These are phyloP conservation scores for Hemicordylus capensis DNA, from an alignment of 2,113 vertebrate genomes.

Conservation along the genomic window DNA sequence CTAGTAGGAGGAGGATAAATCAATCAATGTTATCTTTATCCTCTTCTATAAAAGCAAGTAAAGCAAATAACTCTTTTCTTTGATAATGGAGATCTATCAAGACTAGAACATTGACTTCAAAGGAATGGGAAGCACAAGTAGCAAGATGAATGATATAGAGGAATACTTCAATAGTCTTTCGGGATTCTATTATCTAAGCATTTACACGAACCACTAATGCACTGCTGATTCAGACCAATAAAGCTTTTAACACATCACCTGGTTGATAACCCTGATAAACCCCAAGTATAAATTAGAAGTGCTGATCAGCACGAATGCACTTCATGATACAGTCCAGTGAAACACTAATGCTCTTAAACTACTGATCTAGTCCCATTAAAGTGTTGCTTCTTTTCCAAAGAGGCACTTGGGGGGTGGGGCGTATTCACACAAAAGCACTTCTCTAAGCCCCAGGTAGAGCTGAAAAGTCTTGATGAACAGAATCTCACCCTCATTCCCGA, in stretches of 20 bases:
- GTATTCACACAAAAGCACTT: slow-evolving; percentile 30
- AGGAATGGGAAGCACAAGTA: slow-evolving; percentile 40
- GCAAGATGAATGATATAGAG: slow-evolving; percentile 17
- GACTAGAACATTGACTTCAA: slow-evolving; percentile 36
- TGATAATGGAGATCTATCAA: slow-evolving; percentile 40
- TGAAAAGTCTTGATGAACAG: slow-evolving; percentile 3
- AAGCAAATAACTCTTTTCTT: slow-evolving; percentile 29
- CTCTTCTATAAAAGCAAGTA: slow-evolving; percentile 11
- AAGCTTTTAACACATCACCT: slow-evolving; percentile 49
- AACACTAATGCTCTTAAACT: slow-evolving; percentile 52
- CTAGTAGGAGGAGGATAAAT: background rate
- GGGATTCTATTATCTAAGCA: slow-evolving; percentile 11
- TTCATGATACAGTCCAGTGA: slow-evolving; percentile 15
- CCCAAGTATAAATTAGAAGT: slow-evolving; percentile 47
- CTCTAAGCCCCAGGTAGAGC: slow-evolving; percentile 30
- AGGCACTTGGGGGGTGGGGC: background rate
- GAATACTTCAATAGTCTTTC: background rate
- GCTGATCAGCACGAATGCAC: slow-evolving; percentile 52
- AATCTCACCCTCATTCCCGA: slow-evolving; percentile 29
- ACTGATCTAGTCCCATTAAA: slow-evolving; percentile 57
- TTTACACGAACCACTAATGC: slow-evolving; percentile 52
- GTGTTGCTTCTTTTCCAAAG: slow-evolving; percentile 26
- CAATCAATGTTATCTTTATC: background rate
- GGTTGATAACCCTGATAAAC: slow-evolving; percentile 60
- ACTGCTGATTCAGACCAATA: slow-evolving; percentile 55